A percentile compares a stretch with the other conserved stretches of the same genome.
Conservation (phyloP, 2,888 invertebrate genomes). For the Exocentrus adspersus region DNA sequence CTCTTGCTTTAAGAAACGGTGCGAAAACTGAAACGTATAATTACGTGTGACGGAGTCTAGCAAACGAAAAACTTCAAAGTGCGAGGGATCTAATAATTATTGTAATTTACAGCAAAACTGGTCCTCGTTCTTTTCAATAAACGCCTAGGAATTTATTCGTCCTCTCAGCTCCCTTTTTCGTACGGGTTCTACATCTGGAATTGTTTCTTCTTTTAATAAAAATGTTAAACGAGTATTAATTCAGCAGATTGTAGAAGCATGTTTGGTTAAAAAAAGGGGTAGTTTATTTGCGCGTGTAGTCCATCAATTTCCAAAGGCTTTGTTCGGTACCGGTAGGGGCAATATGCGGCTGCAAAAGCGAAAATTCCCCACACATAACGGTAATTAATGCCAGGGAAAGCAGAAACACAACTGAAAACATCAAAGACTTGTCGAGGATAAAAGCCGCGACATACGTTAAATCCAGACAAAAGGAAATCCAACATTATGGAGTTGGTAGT, state of each 20-base stretch:
- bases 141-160: not conserved
- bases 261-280: not conserved
- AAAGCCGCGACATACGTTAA: not conserved
- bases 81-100: not conserved
- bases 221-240: no score
- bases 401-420: not conserved
- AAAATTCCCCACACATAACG: not conserved
- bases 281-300: not conserved
- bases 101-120: not conserved
- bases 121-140: not conserved
- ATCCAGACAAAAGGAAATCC: not conserved
- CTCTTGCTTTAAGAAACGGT: not conserved
- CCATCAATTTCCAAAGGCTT: not conserved
- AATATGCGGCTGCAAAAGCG: not conserved
- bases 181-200: not conserved
- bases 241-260: no score
- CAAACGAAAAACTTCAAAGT: not conserved
- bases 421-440: not conserved
- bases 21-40: not conserved
- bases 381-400: not conserved
- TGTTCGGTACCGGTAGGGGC: not conserved
- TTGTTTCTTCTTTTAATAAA: not conserved
- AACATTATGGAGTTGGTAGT: not conserved
- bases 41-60: not conserved
- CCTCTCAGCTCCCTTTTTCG: not conserved